Evolutionary conservation across 2,113 vertebrate species (phyloP).

Genomic region (Malurus cyaneus): DNA sequence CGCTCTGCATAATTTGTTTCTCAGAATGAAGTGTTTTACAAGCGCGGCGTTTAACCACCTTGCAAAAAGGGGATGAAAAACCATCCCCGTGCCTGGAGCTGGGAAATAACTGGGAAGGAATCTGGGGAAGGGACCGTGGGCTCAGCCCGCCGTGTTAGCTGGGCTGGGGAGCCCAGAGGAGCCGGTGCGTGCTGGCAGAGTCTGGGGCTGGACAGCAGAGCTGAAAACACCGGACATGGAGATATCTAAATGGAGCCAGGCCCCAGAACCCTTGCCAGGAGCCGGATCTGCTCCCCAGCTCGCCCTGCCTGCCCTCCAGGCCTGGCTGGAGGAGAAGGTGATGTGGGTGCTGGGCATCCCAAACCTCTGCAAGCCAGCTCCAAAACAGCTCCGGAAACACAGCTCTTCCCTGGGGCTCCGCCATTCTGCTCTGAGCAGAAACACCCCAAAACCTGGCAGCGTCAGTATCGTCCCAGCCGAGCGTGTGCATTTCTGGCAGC

Average conservation of each 20-base stretch:
- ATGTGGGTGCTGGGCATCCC: not conserved
- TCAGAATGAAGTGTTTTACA: constrained; percentile 22
- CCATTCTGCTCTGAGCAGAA: not conserved
- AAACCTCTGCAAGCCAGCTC: not conserved
- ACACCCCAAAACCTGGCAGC: not conserved
- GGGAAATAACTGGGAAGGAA: not conserved
- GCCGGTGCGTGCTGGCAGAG: not conserved
- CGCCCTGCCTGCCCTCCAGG: rapidly evolving
- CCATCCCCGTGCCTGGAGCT: not conserved
- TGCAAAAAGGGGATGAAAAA: not conserved
- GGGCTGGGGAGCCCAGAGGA: not conserved
- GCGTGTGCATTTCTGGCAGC: not conserved
- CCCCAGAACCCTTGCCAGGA: not conserved
- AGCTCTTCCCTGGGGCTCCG: not conserved
- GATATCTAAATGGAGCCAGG: not conserved
- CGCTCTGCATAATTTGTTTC: constrained; percentile 36
- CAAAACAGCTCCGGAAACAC: not conserved
- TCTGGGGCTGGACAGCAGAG: not conserved
- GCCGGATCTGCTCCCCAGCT: not conserved
- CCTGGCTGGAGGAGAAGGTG: not conserved
- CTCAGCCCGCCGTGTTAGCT: rapidly evolving
- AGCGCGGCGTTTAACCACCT: constrained; percentile 38
- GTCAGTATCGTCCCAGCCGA: not conserved
- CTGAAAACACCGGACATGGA: not conserved
- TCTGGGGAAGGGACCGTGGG: not conserved